These are phyloP conservation scores for Tinea trinotella DNA, from an alignment of 2,888 invertebrate species.

Conservation along the genomic window DNA sequence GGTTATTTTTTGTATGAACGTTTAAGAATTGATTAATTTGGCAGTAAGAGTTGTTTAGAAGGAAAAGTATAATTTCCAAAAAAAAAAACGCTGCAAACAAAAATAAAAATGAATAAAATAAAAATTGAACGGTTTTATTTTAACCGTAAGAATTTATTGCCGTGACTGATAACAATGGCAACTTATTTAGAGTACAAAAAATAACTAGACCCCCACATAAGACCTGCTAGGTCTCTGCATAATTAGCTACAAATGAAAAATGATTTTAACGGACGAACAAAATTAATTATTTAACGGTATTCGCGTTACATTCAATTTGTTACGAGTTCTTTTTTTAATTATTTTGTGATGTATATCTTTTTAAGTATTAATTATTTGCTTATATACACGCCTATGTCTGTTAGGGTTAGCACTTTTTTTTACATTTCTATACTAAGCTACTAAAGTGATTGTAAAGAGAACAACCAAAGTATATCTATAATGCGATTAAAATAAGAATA, in stretches of 20 bases:
- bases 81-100: too few species aligned
- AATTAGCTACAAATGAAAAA: constrained; percentile 16
- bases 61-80: too few species aligned
- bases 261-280: constrained; percentile 14
- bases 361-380: neutral
- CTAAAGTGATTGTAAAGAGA: too few species aligned
- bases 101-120: too few species aligned
- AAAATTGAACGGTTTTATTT: neutral
- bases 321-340: constrained; percentile 8
- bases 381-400: too few species aligned
- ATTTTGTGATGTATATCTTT: neutral
- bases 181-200: neutral
- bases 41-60: too few species aligned
- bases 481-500: too few species aligned
- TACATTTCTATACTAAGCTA: too few species aligned
- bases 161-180: neutral
- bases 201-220: constrained; percentile 14
- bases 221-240: constrained; percentile 16
- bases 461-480: too few species aligned
- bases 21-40: too few species aligned
- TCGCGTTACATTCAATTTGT: constrained; percentile 16
- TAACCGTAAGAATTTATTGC: neutral
- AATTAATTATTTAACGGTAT: constrained; percentile 19
- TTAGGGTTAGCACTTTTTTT: too few species aligned
- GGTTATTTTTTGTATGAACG: too few species aligned